These are phyloP conservation scores for Hydriomena furcata DNA, from an alignment of 2,888 invertebrate species.

Conservation along the genomic window DNA sequence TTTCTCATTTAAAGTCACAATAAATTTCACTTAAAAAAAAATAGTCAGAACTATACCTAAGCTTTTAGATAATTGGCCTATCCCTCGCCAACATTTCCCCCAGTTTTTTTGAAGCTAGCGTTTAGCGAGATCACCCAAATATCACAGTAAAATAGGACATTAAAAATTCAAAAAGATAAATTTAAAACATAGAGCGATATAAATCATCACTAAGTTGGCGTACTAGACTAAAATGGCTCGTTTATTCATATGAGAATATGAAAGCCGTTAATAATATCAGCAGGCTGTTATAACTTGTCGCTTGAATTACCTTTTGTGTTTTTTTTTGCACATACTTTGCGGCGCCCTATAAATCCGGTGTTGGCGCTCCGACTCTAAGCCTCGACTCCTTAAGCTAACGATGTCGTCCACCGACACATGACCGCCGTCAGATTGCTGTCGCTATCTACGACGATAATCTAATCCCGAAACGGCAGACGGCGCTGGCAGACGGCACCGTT, in stretches of 20 bases:
- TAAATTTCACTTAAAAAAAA: too few species aligned
- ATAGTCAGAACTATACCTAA: too few species aligned
- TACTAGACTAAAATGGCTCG: conserved; percentile 61
- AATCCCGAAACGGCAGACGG: too few species aligned
- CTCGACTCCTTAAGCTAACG: too few species aligned
- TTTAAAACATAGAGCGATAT: conserved; percentile 38
- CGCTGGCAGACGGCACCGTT: too few species aligned
- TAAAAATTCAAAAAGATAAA: conserved; percentile 35
- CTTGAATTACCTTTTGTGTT: conserved; percentile 77
- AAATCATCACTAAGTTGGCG: conserved; percentile 52
- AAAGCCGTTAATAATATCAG: conserved; percentile 65
- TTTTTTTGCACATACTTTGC: conserved; percentile 73
- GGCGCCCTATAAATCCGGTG: conserved; percentile 79
- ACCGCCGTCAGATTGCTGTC: too few species aligned
- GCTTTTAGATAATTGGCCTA: too few species aligned
- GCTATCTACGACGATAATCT: too few species aligned
- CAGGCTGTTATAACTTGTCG: conserved; percentile 75
- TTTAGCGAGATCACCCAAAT: conserved; percentile 13
- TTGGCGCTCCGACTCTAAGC: conserved; percentile 71
- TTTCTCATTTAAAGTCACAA: too few species aligned
- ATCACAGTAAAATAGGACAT: conserved; percentile 15
- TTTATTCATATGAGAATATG: conserved; percentile 68
- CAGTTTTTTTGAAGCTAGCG: too few species aligned
- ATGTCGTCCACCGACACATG: too few species aligned
- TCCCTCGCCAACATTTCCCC: too few species aligned